These are phyloP conservation scores for Numenius arquata DNA, from an alignment of 2,113 vertebrate species.

Conservation along the genomic window DNA sequence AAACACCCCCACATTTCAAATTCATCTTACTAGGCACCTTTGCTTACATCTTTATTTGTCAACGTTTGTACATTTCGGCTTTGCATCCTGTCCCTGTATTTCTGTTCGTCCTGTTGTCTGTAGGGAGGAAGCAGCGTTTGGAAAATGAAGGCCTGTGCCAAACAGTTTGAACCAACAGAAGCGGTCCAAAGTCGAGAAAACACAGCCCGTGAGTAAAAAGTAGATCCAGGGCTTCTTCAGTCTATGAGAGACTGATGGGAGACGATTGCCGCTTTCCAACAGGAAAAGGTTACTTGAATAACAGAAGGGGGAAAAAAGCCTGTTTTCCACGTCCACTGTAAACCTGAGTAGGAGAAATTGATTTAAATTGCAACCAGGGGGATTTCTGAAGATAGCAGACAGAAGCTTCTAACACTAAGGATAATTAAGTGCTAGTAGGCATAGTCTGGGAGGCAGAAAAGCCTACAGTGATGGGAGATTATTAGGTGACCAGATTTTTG, in stretches of 20 bases:
- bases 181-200: background rate
- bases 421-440: background rate
- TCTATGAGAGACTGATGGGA: background rate
- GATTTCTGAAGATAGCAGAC: background rate
- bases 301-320: background rate
- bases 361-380: background rate
- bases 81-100: background rate
- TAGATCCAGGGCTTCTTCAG: background rate
- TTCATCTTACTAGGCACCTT: background rate
- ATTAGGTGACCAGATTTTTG: background rate
- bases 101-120: background rate
- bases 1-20: background rate
- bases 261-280: background rate
- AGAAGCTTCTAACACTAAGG: background rate
- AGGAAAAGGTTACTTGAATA: background rate
- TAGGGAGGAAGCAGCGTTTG: background rate
- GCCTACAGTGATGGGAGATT: background rate
- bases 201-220: background rate
- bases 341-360: background rate
- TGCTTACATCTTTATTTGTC: background rate
- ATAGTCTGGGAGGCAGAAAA: background rate
- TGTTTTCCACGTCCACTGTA: background rate
- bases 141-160: background rate
- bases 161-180: background rate
- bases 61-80: background rate